phyloP scores from a whole-genome alignment of 2,113 vertebrate species.

The Cichladusa arquata region DNA sequence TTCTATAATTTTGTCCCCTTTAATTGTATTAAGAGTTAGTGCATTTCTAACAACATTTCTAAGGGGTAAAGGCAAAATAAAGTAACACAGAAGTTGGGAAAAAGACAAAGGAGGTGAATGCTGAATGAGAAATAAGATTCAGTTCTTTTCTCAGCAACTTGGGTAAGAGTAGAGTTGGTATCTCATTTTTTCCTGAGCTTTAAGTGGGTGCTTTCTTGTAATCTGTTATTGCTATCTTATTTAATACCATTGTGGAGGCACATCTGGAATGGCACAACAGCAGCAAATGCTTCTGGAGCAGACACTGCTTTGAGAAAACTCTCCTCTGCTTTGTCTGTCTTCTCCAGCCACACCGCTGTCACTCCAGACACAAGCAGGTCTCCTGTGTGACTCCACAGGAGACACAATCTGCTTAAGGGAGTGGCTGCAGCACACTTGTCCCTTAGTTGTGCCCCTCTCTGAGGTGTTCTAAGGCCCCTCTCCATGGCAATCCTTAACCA shows the following conservation, averaged over 20 bases:
- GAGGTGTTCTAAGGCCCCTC: accelerated
- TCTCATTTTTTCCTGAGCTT: background rate
- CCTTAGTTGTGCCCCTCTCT: no score
- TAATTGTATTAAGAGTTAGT: background rate
- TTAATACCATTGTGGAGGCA: background rate
- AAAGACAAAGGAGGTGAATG: background rate
- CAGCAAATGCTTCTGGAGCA: background rate
- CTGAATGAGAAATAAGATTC: background rate
- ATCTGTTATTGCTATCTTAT: background rate
- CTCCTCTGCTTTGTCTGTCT: background rate
- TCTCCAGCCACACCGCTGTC: background rate
- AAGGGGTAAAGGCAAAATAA: background rate
- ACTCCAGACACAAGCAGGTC: background rate
- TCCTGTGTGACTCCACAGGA: background rate
- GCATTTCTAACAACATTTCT: background rate
- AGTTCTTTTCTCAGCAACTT: background rate
- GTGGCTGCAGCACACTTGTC: background rate
- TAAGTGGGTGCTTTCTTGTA: background rate
- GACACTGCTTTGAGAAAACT: background rate
- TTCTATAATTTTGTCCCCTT: background rate
- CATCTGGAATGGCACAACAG: background rate
- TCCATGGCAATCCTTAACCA: background rate
- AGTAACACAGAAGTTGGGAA: background rate
- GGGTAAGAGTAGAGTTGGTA: background rate
- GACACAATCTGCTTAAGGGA: accelerated